Conservation (phyloP, 1,140 invertebrate genomes). For the Aphelinus atriplicis region DNA sequence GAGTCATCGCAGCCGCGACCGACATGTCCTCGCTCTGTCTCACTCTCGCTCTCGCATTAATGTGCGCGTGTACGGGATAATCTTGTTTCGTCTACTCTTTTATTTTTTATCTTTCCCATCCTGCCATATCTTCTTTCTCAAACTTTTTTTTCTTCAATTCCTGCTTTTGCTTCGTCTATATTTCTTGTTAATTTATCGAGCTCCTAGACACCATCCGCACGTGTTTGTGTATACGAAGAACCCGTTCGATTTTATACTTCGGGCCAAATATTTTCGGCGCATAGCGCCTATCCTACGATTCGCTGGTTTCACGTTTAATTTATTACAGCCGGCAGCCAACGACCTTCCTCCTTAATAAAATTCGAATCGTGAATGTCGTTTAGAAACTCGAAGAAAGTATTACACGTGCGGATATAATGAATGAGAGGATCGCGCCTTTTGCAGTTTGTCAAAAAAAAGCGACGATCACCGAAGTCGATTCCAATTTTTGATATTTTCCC, state of each 20-base stretch:
- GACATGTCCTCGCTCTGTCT: no score
- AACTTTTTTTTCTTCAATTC: no score
- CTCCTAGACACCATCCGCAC: neutral
- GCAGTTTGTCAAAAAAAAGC: slow-evolving; percentile 3
- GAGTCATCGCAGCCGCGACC: no score
- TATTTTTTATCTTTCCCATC: no score
- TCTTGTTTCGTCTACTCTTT: no score
- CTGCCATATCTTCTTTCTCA: no score
- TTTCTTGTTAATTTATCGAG: slow-evolving; percentile 37
- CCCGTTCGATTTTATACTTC: slow-evolving; percentile 36
- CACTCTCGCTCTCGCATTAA: no score
- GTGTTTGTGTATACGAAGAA: slow-evolving; percentile 10
- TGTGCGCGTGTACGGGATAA: slow-evolving; percentile 1
- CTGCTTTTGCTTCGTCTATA: slow-evolving; percentile 27
- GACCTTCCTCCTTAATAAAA: slow-evolving; percentile 35
- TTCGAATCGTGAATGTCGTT: slow-evolving; percentile 36
- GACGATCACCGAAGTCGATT: neutral
- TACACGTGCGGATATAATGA: slow-evolving; percentile 30
- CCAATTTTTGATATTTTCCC: no score
- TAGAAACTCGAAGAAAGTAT: slow-evolving; percentile 39
- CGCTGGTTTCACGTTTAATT: slow-evolving; percentile 26
- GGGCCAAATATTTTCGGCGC: slow-evolving; percentile 31
- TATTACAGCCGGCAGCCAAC: slow-evolving; percentile 24
- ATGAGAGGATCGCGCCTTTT: neutral
- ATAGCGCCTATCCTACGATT: neutral